Evolutionary conservation across 2,113 vertebrate species (phyloP).

Genomic region (Cranoglanis bouderius): DNA sequence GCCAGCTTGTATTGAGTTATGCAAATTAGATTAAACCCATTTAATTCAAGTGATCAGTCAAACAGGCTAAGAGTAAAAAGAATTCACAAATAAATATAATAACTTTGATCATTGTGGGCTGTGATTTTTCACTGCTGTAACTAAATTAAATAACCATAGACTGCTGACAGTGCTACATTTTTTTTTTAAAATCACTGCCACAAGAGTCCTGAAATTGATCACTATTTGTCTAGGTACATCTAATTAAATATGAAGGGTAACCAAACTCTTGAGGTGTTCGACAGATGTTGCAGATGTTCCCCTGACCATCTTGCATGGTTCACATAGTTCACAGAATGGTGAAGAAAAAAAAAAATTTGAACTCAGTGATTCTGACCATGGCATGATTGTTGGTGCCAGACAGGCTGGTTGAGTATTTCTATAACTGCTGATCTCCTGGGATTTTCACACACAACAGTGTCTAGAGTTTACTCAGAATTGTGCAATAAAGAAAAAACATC

Average conservation of each 20-base stretch:
- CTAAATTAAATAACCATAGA: not conserved
- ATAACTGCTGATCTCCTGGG: not conserved
- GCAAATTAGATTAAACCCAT: not conserved
- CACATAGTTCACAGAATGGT: too few species aligned
- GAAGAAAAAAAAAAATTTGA: too few species aligned
- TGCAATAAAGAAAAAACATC: too few species aligned
- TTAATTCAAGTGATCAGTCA: not conserved
- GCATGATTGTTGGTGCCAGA: not conserved
- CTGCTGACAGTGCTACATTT: not conserved
- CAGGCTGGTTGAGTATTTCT: not conserved
- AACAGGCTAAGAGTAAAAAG: not conserved
- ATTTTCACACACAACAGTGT: not conserved
- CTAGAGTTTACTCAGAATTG: not conserved
- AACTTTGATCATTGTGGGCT: not conserved
- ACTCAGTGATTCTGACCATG: not conserved
- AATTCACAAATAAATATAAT: not conserved
- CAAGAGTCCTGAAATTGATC: not conserved
- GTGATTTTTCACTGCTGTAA: not conserved
- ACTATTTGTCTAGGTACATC: not conserved
- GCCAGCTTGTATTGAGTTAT: not conserved
- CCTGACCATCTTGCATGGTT: too few species aligned
- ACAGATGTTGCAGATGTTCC: too few species aligned
- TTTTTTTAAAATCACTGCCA: not conserved
- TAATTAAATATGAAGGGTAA: not conserved
- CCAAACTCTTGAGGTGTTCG: too few species aligned